Percentiles rank a stretch among this genome's conserved stretches.
phyloP scores from a whole-genome alignment of 2,888 invertebrate genomes.

The Xestia rhomboidea region DNA sequence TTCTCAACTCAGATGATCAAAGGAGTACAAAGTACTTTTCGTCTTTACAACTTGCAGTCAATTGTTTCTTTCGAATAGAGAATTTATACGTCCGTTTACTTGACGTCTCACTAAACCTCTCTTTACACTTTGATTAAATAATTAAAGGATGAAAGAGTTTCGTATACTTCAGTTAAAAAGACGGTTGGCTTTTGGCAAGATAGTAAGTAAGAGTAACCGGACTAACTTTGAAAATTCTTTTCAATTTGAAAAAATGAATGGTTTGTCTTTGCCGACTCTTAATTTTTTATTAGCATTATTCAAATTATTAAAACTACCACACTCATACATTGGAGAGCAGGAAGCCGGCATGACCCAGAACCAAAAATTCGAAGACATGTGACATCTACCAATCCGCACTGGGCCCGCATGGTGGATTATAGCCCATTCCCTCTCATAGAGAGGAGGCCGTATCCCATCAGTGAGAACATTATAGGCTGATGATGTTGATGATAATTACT shows the following conservation, averaged over 20 bases:
- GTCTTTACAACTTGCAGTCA: constrained; percentile 68
- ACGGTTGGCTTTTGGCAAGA: background rate
- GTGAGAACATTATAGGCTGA: too few species aligned
- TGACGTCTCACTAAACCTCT: constrained; percentile 45
- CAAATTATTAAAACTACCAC: too few species aligned
- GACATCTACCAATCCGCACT: too few species aligned
- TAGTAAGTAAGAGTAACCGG: background rate
- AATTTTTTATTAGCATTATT: too few species aligned
- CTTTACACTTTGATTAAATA: constrained; percentile 22
- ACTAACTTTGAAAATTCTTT: background rate
- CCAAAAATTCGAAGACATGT: too few species aligned
- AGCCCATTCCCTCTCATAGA: too few species aligned
- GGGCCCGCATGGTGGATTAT: too few species aligned
- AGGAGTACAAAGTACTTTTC: constrained; percentile 69
- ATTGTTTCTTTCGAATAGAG: constrained; percentile 59
- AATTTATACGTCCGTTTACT: constrained; percentile 66
- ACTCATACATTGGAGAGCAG: too few species aligned
- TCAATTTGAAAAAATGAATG: background rate
- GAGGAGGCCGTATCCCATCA: too few species aligned
- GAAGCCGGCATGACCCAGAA: too few species aligned
- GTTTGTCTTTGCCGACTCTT: too few species aligned
- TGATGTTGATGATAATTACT: too few species aligned
- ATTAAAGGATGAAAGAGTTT: background rate
- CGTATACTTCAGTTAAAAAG: background rate
- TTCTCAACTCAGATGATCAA: constrained; percentile 72